Base-by-base conservation (phyloP, 2,797 vertebrate genomes). In the Halcyon leucocephala region DNA sequence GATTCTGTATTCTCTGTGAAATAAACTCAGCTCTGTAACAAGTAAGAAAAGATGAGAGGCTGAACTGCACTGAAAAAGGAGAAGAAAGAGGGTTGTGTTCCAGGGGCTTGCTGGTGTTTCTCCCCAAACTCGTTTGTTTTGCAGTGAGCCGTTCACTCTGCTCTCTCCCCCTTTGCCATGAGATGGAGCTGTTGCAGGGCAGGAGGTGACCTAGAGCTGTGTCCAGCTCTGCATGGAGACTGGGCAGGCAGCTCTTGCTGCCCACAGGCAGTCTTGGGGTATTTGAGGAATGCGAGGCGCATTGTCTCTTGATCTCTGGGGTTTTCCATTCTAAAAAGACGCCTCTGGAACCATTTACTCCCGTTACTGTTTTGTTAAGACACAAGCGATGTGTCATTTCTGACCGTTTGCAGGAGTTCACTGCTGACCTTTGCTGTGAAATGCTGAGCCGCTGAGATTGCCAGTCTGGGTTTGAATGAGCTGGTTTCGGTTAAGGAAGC, bases 111-210 rank as follows among this genome's bases (percentile, higher is more conserved):
- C 29, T 15, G 25, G 33, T 42, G 65, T 65, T 79, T 31, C 39
- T 70, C 39, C 57, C 61, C 1, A 16, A 22, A 9, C n/a, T 54
- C 16, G 28, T 29, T 37, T 0, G 22, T 52, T 80, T 15, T 20
- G 70, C n/a, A 29, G 7, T 2, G n/a, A 67, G 42, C 7, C 2
- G 24, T 5, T 82, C 25, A 1, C 33, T 58, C 58, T 77, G 86
- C 76, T 6, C 1, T 18, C 57, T 49, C 14, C 44, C 52, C 31
- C 28, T 57, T 42, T n/a, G 87, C 95, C 94, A 3, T 90, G 79
- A 96, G 95, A 60, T 96, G 95, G 93, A 82, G 96, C 96, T 94
- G 85, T 81, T 77, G 86, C 51, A 37, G 37, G 91, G 66, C 93
- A 60, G 82, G 89, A 92, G 86, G 4, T 37, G 77, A 10, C 48